A percentile compares a stretch with the other conserved stretches of the same genome.
Conservation (phyloP, 2,113 vertebrate species). For the Pyrgilauda ruficollis region DNA sequence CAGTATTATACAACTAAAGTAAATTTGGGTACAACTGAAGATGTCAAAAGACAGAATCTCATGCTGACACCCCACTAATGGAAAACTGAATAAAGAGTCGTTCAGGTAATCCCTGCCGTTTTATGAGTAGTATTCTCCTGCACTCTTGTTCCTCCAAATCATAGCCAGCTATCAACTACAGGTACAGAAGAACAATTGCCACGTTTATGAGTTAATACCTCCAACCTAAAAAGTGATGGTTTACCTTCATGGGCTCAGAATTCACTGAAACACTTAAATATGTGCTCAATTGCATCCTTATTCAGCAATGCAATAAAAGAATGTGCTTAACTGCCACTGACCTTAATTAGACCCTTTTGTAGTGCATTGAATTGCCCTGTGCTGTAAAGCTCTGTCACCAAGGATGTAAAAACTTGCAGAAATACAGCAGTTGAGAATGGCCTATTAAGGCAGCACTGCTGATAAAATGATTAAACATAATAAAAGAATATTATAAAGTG, state of each 20-base stretch:
- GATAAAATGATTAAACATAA: neutral
- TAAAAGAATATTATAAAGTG: neutral
- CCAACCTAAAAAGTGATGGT: neutral
- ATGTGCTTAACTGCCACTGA: neutral
- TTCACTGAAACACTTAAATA: neutral
- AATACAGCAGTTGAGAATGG: neutral
- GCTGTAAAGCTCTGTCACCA: neutral
- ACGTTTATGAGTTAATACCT: neutral
- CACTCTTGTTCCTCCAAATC: neutral
- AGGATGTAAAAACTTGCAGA: neutral
- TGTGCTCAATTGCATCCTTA: neutral
- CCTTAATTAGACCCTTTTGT: neutral
- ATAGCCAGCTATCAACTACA: neutral
- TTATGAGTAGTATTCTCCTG: neutral
- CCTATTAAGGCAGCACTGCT: neutral
- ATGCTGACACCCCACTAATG: neutral
- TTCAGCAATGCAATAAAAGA: neutral
- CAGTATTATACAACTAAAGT: neutral
- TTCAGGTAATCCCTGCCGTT: conserved; percentile 8
- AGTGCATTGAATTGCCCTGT: neutral
- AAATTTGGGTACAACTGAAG: conserved; percentile 1
- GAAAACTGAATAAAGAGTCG: neutral
- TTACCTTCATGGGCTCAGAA: neutral
- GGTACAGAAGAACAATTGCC: neutral
- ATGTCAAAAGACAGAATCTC: neutral